These are phyloP conservation scores for Ligdia adustata DNA, from an alignment of 2,888 invertebrate genomes.

Conservation along the genomic window DNA sequence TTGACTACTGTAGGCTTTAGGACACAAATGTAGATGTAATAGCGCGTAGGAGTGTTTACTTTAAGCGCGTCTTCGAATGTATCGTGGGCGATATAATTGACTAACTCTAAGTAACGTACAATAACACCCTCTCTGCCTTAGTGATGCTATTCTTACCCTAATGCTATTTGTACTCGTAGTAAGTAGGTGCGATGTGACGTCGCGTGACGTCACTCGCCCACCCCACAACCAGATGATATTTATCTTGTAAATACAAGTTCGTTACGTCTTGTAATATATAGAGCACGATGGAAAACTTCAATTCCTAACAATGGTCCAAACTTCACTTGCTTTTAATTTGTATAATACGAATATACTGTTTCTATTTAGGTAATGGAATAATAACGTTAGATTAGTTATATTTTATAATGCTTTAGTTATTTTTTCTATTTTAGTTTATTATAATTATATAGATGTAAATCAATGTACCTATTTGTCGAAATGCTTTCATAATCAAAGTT, in stretches of 20 bases:
- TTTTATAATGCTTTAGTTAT: constrained; percentile 76
- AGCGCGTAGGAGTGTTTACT: constrained; percentile 52
- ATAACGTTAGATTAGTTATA: constrained; percentile 70
- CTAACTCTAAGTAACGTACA: constrained; percentile 78
- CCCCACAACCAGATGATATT: no score
- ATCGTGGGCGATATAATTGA: no score
- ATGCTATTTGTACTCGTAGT: no score
- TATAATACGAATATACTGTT: constrained; percentile 81
- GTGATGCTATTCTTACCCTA: constrained; percentile 76
- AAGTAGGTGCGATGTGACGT: no score
- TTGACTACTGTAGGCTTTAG: constrained; percentile 63
- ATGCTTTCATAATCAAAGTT: constrained; percentile 81
- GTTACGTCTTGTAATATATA: constrained; percentile 72
- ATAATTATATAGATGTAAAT: constrained; percentile 76
- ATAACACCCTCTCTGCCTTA: constrained; percentile 82
- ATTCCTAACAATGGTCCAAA: constrained; percentile 84
- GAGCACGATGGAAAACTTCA: constrained; percentile 78
- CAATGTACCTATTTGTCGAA: constrained; percentile 78
- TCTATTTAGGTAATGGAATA: constrained; percentile 79
- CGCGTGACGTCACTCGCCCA: no score
- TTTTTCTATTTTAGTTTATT: no score
- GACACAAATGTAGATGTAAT: constrained; percentile 61
- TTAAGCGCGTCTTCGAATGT: constrained; percentile 54
- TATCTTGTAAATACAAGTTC: constrained; percentile 77
- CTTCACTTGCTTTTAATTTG: constrained; percentile 82